Evolutionary conservation across 2,888 invertebrate genomes (phyloP), one percentile per base, ranked within the genome.

Genomic region (Leptodirus hochenwartii): DNA sequence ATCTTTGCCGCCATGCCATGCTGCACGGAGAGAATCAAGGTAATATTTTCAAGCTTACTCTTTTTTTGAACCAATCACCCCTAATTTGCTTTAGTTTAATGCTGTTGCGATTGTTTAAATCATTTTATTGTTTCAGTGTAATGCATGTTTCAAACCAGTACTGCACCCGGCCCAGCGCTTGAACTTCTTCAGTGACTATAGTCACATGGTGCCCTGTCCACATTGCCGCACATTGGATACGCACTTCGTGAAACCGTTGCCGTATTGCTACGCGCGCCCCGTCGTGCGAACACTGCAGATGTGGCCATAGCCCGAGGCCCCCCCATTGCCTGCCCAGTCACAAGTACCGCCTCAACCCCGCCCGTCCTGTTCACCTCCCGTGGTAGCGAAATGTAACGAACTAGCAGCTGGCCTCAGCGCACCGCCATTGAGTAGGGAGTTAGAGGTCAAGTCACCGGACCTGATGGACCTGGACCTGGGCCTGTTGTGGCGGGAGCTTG

Each of bases 1-100:
- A 87, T 96, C 44, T 93, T 96, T 56, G 95, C 95, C 52, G 90
- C 93, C 36, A 84, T 81, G 61, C 90, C 91, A 11, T 96, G 95
- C 58, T 95, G 95, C 61, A 70, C 78, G 49, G 87, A 88, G 50
- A 69, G 93, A 44, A 68, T 91, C 45, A 84, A 81, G 74, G 87
- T 88, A n/a, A n/a, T n/a, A n/a, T n/a, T n/a, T n/a, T n/a, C n/a
- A n/a, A n/a, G n/a, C n/a, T n/a, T n/a, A n/a, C 13, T 25, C 10
- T 25, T 25, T 25, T 25, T n/a, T n/a, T n/a, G n/a, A n/a, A n/a
- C n/a, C n/a, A n/a, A n/a, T n/a, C 5, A 10, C 5, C 5, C 4
- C 5, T 29, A 10, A 11, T 28, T 29, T 8, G 9, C 6, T 8
- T 28, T 5, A 5, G 10, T 22, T 17, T 10, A 5, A 6, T 28